A percentile compares a stretch with the other conserved stretches of the same genome.
phyloP scores from a whole-genome alignment of 2,113 vertebrate genomes.

The Pedetes capensis region DNA sequence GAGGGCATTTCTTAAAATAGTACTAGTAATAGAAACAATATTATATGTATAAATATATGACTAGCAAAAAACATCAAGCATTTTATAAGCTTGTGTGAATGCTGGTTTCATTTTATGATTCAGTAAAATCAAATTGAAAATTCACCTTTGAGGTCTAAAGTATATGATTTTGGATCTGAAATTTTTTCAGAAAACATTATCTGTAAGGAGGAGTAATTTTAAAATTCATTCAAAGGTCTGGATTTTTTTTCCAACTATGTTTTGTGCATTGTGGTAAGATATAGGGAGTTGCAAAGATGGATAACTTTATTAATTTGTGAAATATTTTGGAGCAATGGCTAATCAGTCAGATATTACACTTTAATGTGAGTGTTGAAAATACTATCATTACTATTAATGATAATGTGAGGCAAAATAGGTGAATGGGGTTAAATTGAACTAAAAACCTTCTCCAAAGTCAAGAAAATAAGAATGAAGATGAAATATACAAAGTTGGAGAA shows the following conservation, averaged over 20 bases:
- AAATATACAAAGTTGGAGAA: neutral
- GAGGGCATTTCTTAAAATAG: neutral
- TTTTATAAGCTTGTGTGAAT: neutral
- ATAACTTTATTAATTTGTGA: neutral
- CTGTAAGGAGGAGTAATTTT: neutral
- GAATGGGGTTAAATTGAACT: neutral
- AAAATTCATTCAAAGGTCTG: neutral
- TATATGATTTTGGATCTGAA: neutral
- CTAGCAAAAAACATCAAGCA: neutral
- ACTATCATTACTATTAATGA: neutral
- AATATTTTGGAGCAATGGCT: neutral
- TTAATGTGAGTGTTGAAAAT: neutral
- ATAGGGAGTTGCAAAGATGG: too few species aligned
- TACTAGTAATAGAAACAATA: neutral
- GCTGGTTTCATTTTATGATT: constrained; percentile 21
- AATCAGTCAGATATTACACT: neutral
- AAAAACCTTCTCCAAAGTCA: neutral
- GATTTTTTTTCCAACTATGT: neutral
- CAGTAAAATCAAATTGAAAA: constrained; percentile 13
- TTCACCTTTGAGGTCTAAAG: neutral
- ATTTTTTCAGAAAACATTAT: neutral
- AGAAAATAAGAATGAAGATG: neutral
- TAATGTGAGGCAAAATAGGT: neutral
- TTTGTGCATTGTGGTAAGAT: neutral
- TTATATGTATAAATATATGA: neutral